Evolutionary conservation across 2,888 invertebrate genomes (phyloP).

Genomic region (Trichacis sp.): DNA sequence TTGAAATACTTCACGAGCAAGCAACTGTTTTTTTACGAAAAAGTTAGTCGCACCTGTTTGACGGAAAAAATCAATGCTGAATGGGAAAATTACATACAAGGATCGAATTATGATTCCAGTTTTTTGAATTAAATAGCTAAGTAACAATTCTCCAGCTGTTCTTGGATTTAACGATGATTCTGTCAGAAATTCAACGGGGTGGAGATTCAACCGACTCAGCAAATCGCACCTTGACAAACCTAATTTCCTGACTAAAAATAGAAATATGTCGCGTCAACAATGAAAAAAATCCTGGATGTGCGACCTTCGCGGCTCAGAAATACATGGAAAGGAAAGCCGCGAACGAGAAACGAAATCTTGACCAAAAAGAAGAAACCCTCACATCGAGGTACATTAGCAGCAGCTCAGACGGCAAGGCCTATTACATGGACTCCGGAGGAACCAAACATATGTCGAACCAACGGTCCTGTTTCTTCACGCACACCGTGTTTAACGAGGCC

Average conservation of each 20-base stretch:
- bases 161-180: too few relatives aligned
- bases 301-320: too few relatives aligned
- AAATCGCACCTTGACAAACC: slow-evolving; percentile 11
- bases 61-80: too few relatives aligned
- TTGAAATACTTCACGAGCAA: too few relatives aligned
- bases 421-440: slow-evolving; percentile 5
- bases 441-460: slow-evolving; percentile 8
- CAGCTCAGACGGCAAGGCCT: not conserved
- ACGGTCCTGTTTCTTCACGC: not conserved
- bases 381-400: not conserved
- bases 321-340: slow-evolving; percentile 15
- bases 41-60: too few relatives aligned
- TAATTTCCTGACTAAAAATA: slow-evolving; percentile 17
- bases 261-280: slow-evolving; percentile 14
- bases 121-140: too few relatives aligned
- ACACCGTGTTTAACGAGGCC: not conserved
- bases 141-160: too few relatives aligned
- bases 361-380: not conserved
- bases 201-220: slow-evolving; percentile 30
- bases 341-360: not conserved
- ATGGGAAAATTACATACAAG: too few relatives aligned
- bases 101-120: too few relatives aligned
- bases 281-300: too few relatives aligned
- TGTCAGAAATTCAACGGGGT: too few relatives aligned
- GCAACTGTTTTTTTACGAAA: too few relatives aligned